Evolutionary conservation across 2,888 invertebrate species (phyloP).

Genomic region (Pemphredon lugubris): DNA sequence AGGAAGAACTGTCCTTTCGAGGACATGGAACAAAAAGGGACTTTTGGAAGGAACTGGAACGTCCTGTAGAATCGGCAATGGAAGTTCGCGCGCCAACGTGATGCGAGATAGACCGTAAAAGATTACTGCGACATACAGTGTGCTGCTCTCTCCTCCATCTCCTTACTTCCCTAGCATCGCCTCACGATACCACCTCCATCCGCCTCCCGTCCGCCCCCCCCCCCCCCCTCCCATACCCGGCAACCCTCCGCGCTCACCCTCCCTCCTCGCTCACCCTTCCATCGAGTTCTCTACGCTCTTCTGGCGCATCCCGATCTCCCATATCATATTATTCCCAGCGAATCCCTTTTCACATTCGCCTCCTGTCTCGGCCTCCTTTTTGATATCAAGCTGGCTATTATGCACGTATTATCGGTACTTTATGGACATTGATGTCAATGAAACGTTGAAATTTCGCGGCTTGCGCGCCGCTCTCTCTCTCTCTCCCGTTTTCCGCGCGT

Average conservation of each 20-base stretch:
- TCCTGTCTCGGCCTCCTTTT: slow-evolving; percentile 51
- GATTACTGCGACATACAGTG: slow-evolving; percentile 75
- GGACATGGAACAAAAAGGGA: no score
- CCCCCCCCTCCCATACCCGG: slow-evolving; percentile 9
- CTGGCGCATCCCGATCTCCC: slow-evolving; percentile 71
- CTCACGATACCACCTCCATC: slow-evolving; percentile 39
- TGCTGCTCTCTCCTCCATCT: slow-evolving; percentile 53
- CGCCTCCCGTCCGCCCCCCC: slow-evolving; percentile 12
- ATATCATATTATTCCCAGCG: slow-evolving; percentile 75
- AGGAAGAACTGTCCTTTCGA: no score
- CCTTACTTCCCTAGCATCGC: slow-evolving; percentile 34
- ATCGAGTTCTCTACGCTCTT: slow-evolving; percentile 60
- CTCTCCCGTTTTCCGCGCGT: slow-evolving; percentile 2
- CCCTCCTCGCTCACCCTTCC: no score
- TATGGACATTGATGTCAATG: slow-evolving; percentile 62
- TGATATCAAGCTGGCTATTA: slow-evolving; percentile 71
- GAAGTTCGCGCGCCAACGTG: slow-evolving; percentile 63
- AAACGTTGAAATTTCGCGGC: slow-evolving; percentile 53
- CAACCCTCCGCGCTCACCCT: no score
- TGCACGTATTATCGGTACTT: slow-evolving; percentile 71
- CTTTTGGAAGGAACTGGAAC: slow-evolving; percentile 35
- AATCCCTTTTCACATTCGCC: slow-evolving; percentile 69
- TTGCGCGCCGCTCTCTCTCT: slow-evolving; percentile 1
- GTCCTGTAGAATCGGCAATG: slow-evolving; percentile 50
- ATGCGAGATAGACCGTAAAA: slow-evolving; percentile 75